A percentile compares a stretch with the other conserved stretches of the same genome.
phyloP scores from a whole-genome alignment of 2,113 vertebrate species.

The Scolopax mira region DNA sequence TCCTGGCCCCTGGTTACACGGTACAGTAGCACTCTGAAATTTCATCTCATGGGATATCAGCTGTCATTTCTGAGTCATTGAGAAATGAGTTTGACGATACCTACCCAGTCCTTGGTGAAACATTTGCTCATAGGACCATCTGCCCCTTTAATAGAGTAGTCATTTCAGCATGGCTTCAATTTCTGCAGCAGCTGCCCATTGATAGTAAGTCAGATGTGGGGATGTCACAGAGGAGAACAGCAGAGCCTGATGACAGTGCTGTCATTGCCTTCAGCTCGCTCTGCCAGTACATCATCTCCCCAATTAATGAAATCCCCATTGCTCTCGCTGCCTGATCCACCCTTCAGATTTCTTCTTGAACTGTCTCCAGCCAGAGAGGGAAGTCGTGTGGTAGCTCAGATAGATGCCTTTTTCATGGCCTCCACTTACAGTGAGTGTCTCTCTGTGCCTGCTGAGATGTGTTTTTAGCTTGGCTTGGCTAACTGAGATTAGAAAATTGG shows the following conservation, averaged over 20 bases:
- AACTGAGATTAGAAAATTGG: not conserved
- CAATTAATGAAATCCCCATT: not conserved
- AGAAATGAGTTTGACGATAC: slow-evolving; percentile 13
- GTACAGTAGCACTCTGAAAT: slow-evolving; percentile 9
- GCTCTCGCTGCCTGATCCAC: not conserved
- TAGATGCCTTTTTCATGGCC: not conserved
- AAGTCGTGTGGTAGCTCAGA: not conserved
- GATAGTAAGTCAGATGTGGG: not conserved
- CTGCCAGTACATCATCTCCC: not conserved
- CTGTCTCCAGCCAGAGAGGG: not conserved
- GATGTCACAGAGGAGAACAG: not conserved
- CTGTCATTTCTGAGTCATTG: slow-evolving; percentile 12
- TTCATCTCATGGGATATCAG: not conserved
- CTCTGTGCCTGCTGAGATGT: not conserved
- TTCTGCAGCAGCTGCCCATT: slow-evolving; percentile 31
- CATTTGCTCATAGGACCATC: slow-evolving; percentile 32
- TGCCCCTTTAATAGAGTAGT: slow-evolving; percentile 50
- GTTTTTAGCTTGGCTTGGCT: not conserved
- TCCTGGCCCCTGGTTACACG: not conserved
- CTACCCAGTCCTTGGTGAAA: slow-evolving; percentile 29
- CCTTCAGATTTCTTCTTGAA: not conserved
- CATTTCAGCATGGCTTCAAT: not conserved
- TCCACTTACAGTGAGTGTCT: not conserved
- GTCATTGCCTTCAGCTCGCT: not conserved
- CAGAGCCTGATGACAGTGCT: not conserved